A percentile compares a stretch with the other conserved stretches of the same genome.
Conservation (phyloP, 2,888 invertebrate genomes). For the Adelognathus sp. region DNA sequence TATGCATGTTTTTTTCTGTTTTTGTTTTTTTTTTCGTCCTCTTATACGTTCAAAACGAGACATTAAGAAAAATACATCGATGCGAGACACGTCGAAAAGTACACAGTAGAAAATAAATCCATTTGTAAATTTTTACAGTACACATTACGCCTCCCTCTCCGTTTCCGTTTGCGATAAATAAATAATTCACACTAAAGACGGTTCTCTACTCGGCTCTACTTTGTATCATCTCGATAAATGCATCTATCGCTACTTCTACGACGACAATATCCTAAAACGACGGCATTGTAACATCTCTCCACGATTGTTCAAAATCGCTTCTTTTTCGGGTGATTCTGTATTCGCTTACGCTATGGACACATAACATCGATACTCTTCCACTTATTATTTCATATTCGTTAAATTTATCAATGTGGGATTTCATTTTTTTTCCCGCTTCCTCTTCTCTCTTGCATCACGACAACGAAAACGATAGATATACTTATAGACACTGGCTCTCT, state of each 20-base stretch:
- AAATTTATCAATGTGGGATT: conserved; percentile 67
- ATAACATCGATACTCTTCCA: conserved; percentile 35
- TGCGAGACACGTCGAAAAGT: conserved; percentile 63
- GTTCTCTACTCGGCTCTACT: neutral
- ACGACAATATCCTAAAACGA: conserved; percentile 14
- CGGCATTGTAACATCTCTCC: neutral
- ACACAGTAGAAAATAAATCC: conserved; percentile 75
- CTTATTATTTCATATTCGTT: conserved; percentile 13
- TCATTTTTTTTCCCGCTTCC: conserved; percentile 44
- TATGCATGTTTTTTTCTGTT: conserved; percentile 10
- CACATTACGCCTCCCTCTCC: neutral
- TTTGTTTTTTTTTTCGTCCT: conserved; percentile 1
- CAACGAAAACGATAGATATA: conserved; percentile 47
- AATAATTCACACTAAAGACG: conserved; percentile 1
- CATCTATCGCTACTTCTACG: neutral
- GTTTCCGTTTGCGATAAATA: neutral
- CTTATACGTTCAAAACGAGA: conserved; percentile 68
- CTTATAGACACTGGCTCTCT: conserved; percentile 11
- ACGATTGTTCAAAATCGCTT: neutral
- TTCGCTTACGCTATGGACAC: conserved; percentile 40
- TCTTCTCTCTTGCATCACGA: conserved; percentile 17
- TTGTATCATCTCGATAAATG: neutral
- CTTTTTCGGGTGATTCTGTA: conserved; percentile 15
- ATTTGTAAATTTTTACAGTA: conserved; percentile 17
- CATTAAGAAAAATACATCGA: conserved; percentile 73